phyloP scores from a whole-genome alignment of 2,113 vertebrate genomes.

The Miniopterus natalensis region DNA sequence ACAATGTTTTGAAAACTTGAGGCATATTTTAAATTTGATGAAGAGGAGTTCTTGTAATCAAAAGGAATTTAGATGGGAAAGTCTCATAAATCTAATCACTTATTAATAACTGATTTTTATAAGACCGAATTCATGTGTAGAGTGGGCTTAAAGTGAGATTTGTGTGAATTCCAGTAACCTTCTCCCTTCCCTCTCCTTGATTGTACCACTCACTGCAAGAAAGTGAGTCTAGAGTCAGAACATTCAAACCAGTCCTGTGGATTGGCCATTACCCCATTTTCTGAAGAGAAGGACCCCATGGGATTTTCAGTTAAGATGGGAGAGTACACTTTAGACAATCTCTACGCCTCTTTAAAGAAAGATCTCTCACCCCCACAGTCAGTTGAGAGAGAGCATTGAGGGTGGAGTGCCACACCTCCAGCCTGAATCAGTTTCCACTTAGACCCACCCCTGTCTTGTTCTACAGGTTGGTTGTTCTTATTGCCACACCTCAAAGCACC shows the following conservation, averaged over 20 bases:
- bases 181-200: neutral
- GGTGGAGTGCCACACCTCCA: neutral
- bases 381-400: neutral
- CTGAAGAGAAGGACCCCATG: neutral
- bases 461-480: neutral
- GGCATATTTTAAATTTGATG: constrained; percentile 7
- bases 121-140: neutral
- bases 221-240: neutral
- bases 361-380: neutral
- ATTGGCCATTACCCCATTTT: neutral
- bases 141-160: constrained; percentile 6
- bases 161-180: neutral
- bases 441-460: neutral
- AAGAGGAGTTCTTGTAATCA: neutral
- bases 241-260: neutral
- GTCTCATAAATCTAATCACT: neutral
- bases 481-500: constrained; percentile 33
- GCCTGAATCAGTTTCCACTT: neutral
- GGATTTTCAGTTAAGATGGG: neutral
- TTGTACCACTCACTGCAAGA: neutral
- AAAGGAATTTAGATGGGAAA: neutral
- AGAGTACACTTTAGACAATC: neutral
- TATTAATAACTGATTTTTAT: constrained; percentile 6
- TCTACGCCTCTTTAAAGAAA: neutral
- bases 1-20: neutral